Evolutionary conservation across 2,113 vertebrate species (phyloP).

Genomic region (Neotragus pygmaeus): DNA sequence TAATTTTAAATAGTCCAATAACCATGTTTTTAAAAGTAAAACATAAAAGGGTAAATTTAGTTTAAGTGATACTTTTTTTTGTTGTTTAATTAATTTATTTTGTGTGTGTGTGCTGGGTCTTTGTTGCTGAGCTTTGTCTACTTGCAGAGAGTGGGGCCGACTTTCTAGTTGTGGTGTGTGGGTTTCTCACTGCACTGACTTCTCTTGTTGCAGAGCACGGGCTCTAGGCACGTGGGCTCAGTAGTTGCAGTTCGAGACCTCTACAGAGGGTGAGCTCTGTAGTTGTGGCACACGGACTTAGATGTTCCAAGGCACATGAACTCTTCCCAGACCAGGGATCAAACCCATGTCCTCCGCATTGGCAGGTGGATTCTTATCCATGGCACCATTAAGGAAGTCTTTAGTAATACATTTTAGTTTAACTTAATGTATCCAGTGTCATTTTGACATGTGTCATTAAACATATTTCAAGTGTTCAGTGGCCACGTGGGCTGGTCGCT

Average conservation of each 20-base stretch:
- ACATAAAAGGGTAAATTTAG: background rate
- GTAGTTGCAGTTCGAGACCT: accelerated
- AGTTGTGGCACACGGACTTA: background rate
- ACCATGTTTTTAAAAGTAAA: background rate
- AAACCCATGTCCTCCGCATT: background rate
- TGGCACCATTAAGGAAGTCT: background rate
- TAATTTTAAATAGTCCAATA: background rate
- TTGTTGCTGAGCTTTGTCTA: background rate
- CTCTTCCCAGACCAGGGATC: background rate
- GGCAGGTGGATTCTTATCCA: background rate
- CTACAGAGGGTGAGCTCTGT: background rate
- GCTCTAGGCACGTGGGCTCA: background rate
- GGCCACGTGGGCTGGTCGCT: background rate
- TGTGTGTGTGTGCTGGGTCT: background rate
- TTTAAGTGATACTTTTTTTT: background rate
- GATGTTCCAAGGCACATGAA: background rate
- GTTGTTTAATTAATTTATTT: background rate
- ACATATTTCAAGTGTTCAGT: background rate
- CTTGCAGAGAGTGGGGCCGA: background rate
- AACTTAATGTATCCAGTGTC: background rate
- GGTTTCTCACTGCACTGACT: background rate
- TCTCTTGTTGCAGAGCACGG: background rate
- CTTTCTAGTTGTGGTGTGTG: background rate
- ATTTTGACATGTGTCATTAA: background rate
- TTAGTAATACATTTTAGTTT: background rate